A percentile compares a stretch with the other conserved stretches of the same genome.
Evolutionary conservation across 2,113 vertebrate species (phyloP).

Genomic region (Cnemophilus loriae): DNA sequence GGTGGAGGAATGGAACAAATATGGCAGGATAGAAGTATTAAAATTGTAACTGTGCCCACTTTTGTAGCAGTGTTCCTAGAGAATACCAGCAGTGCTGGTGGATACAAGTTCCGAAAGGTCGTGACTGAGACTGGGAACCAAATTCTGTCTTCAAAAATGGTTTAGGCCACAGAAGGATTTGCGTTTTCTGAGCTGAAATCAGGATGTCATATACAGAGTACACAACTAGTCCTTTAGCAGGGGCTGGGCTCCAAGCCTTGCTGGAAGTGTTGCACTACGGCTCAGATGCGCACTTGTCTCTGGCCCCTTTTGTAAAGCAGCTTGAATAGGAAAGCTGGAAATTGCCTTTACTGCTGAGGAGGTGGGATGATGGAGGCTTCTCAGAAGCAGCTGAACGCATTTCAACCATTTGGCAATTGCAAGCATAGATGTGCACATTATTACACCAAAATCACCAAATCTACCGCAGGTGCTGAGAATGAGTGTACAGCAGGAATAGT

Average conservation of each 20-base stretch:
- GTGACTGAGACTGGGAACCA: neutral
- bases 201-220: neutral
- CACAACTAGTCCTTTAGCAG: neutral
- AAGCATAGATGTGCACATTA: accelerated
- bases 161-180: neutral
- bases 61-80: neutral
- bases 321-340: neutral
- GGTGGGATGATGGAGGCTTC: neutral
- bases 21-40: neutral
- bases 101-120: neutral
- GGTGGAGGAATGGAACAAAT: neutral
- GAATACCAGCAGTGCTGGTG: neutral
- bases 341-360: neutral
- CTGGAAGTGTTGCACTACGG: neutral
- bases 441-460: neutral
- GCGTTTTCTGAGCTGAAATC: neutral
- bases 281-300: neutral
- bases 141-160: neutral
- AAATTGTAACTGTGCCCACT: neutral
- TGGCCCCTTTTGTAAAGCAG: neutral
- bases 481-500: neutral
- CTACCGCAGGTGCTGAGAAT: neutral
- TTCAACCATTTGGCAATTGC: neutral
- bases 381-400: neutral
- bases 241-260: neutral